A percentile compares a stretch with the other conserved stretches of the same genome.
Evolutionary conservation across 2,797 vertebrate genomes (phyloP).

Genomic region (Lithobates pipiens): DNA sequence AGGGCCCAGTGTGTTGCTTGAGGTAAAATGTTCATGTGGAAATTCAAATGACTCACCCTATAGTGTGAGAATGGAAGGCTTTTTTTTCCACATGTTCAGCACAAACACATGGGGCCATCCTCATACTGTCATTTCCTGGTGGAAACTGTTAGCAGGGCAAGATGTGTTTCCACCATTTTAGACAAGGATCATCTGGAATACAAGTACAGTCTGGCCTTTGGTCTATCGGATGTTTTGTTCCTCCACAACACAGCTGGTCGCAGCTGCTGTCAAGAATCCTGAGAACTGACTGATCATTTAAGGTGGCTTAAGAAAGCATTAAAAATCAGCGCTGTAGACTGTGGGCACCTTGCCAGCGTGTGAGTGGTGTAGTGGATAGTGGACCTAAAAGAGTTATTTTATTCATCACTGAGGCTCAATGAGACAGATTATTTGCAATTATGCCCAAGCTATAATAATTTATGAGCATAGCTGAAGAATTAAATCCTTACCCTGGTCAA

Average conservation of each 20-base stretch:
- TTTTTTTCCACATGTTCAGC: constrained; percentile 37
- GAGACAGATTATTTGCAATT: constrained; percentile 63
- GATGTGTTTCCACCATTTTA: constrained; percentile 56
- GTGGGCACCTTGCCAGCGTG: constrained; percentile 63
- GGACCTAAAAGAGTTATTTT: constrained; percentile 57
- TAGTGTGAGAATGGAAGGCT: constrained; percentile 43
- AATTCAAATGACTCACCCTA: constrained; percentile 46
- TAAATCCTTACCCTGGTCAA: constrained; percentile 63
- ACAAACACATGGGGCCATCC: constrained; percentile 46
- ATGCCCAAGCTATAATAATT: constrained; percentile 56
- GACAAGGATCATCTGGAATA: constrained; percentile 57
- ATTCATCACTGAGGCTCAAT: constrained; percentile 56
- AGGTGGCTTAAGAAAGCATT: constrained; percentile 70
- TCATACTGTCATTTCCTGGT: constrained; percentile 31
- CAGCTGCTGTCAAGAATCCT: constrained; percentile 77
- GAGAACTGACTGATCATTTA: constrained; percentile 71
- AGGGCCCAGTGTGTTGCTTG: constrained; percentile 49
- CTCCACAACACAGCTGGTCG: constrained; percentile 73
- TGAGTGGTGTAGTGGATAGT: constrained; percentile 35
- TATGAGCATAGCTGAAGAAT: constrained; percentile 65
- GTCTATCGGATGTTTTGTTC: constrained; percentile 58
- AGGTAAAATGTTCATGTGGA: constrained; percentile 47
- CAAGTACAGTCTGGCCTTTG: constrained; percentile 47
- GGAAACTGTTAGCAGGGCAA: constrained; percentile 50
- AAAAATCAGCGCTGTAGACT: constrained; percentile 64